phyloP scores from a whole-genome alignment of 2,888 invertebrate genomes.

The Toxonevra muliebris region DNA sequence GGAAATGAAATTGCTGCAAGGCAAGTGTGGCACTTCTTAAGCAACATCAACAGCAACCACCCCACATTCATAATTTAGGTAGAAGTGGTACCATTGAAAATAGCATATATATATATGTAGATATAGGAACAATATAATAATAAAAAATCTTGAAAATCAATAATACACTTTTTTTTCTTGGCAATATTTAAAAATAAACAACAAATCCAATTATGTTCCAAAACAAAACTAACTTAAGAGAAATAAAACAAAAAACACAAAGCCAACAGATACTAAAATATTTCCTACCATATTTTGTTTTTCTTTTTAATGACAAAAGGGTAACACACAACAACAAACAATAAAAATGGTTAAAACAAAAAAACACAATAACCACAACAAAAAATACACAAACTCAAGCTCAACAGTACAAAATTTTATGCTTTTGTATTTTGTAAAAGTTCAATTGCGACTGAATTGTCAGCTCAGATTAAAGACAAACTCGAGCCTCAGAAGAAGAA shows the following conservation, averaged over 20 bases:
- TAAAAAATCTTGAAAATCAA: slow-evolving; percentile 39
- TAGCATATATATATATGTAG: slow-evolving; percentile 9
- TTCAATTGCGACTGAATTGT: slow-evolving; percentile 34
- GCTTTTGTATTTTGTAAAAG: slow-evolving; percentile 32
- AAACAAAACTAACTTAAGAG: background rate
- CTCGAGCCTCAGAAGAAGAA: slow-evolving; percentile 1
- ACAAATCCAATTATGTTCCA: slow-evolving; percentile 52
- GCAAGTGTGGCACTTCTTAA: background rate
- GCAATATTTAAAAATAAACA: background rate
- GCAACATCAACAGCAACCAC: background rate
- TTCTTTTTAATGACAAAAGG: too few species aligned
- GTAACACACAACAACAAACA: too few species aligned
- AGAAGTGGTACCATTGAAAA: slow-evolving; percentile 24
- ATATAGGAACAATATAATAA: slow-evolving; percentile 8
- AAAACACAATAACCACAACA: background rate
- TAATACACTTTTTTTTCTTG: slow-evolving; percentile 19
- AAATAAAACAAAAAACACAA: slow-evolving; percentile 11
- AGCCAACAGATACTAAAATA: too few species aligned
- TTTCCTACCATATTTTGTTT: too few species aligned
- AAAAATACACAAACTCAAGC: background rate
- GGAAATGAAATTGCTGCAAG: too few species aligned
- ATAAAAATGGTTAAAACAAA: background rate
- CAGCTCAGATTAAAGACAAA: slow-evolving; percentile 16
- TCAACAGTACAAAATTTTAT: slow-evolving; percentile 12
- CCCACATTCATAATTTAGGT: background rate